phyloP scores from a whole-genome alignment of 2,888 invertebrate genomes.

The Cosmia pyralina region DNA sequence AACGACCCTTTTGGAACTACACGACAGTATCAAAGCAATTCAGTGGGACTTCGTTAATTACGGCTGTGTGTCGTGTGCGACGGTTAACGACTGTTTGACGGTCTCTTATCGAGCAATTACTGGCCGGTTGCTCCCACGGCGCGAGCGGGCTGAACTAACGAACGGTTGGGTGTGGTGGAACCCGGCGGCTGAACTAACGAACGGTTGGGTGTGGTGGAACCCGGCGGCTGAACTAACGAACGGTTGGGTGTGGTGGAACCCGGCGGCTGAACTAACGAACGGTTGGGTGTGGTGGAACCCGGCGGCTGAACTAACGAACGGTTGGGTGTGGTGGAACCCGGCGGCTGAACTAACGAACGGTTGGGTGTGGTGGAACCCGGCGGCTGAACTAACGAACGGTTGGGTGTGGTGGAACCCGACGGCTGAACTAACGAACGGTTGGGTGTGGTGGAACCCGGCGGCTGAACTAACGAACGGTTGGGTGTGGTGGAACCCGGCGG shows the following conservation, averaged over 20 bases:
- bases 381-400: neutral
- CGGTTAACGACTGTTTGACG: conserved; percentile 45
- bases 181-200: conserved; percentile 10
- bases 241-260: conserved; percentile 8
- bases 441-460: conserved; percentile 9
- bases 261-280: conserved; percentile 17
- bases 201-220: neutral
- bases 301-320: conserved; percentile 21
- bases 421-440: neutral
- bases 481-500: neutral
- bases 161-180: conserved; percentile 8
- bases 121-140: conserved; percentile 35
- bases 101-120: conserved; percentile 53
- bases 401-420: conserved; percentile 4
- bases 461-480: conserved; percentile 15
- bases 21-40: conserved; percentile 21
- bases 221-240: neutral
- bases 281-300: too few relatives aligned
- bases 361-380: too few relatives aligned
- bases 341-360: conserved; percentile 16
- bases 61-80: conserved; percentile 35
- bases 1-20: neutral
- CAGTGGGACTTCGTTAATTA: conserved; percentile 44
- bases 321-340: conserved; percentile 9
- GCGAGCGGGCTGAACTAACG: conserved; percentile 24